Percentiles rank a stretch among this genome's conserved stretches.
Conservation (phyloP, 2,888 invertebrate genomes). For the Pseudeuparius sepicola region DNA sequence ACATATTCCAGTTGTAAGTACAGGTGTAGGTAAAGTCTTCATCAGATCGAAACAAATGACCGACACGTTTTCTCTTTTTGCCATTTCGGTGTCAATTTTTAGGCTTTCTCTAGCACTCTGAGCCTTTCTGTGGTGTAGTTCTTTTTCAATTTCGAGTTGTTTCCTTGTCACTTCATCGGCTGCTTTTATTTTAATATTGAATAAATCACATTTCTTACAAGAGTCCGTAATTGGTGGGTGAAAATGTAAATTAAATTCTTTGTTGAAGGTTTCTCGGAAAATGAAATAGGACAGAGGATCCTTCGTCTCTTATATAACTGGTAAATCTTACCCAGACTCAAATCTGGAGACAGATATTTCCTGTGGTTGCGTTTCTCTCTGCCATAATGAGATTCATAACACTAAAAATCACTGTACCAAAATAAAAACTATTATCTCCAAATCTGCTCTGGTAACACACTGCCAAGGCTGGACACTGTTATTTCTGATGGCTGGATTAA, state of each 20-base stretch:
- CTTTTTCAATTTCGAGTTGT: slow-evolving; percentile 15
- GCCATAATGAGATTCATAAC: slow-evolving; percentile 22
- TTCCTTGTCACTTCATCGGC: slow-evolving; percentile 12
- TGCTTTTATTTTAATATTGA: slow-evolving; percentile 18
- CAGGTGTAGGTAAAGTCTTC: slow-evolving; percentile 27
- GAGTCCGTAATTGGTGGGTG: slow-evolving; percentile 19
- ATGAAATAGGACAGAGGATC: slow-evolving; percentile 19
- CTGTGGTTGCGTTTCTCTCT: slow-evolving; percentile 18
- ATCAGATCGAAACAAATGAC: slow-evolving; percentile 26
- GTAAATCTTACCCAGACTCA: slow-evolving; percentile 22
- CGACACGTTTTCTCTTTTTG: slow-evolving; percentile 14
- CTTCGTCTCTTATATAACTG: slow-evolving; percentile 17
- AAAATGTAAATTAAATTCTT: slow-evolving; percentile 21
- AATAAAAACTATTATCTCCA: too few relatives aligned
- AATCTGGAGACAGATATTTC: slow-evolving; percentile 21
- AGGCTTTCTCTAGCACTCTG: slow-evolving; percentile 19
- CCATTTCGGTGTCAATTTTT: slow-evolving; percentile 16
- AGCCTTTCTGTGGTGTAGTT: slow-evolving; percentile 21
- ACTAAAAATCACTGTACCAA: too few relatives aligned
- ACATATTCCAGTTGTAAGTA: slow-evolving; percentile 23
- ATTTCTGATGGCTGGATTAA: background rate
- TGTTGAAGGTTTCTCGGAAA: slow-evolving; percentile 19
- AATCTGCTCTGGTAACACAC: too few relatives aligned
- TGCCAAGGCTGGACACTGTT: too few relatives aligned
- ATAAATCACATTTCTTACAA: slow-evolving; percentile 22